phyloP scores from a whole-genome alignment of 2,113 vertebrate genomes.

The Lontra canadensis region DNA sequence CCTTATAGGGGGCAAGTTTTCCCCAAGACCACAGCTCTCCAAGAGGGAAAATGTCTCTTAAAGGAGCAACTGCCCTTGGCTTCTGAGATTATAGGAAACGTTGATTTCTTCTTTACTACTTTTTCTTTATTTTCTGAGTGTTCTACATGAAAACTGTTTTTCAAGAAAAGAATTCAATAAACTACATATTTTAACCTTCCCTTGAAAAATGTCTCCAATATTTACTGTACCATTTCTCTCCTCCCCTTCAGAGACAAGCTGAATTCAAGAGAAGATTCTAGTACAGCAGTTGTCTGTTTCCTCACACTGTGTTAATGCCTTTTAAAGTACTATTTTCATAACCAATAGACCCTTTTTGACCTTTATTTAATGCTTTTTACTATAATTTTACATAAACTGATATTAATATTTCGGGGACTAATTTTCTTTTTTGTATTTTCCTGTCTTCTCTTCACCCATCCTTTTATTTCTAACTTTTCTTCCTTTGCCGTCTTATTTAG shows the following conservation, averaged over 20 bases:
- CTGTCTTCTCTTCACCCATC: not conserved
- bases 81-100: not conserved
- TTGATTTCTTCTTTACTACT: not conserved
- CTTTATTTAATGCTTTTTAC: not conserved
- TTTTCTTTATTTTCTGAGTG: constrained; percentile 9
- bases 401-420: not conserved
- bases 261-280: constrained; percentile 34
- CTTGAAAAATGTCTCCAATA: not conserved
- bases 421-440: constrained; percentile 13
- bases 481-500: not conserved
- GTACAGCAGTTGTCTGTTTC: not conserved
- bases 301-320: not conserved
- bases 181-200: not conserved
- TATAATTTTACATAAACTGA: not conserved
- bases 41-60: not conserved
- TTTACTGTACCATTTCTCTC: not conserved
- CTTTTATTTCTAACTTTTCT: not conserved
- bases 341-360: not conserved
- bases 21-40: not conserved
- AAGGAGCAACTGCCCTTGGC: not conserved
- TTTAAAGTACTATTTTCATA: constrained; percentile 33
- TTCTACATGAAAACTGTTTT: not conserved
- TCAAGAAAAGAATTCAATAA: not conserved
- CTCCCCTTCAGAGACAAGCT: not conserved
- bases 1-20: not conserved